phyloP scores from a whole-genome alignment of 2,888 invertebrate genomes.

The Andrena marginata region DNA sequence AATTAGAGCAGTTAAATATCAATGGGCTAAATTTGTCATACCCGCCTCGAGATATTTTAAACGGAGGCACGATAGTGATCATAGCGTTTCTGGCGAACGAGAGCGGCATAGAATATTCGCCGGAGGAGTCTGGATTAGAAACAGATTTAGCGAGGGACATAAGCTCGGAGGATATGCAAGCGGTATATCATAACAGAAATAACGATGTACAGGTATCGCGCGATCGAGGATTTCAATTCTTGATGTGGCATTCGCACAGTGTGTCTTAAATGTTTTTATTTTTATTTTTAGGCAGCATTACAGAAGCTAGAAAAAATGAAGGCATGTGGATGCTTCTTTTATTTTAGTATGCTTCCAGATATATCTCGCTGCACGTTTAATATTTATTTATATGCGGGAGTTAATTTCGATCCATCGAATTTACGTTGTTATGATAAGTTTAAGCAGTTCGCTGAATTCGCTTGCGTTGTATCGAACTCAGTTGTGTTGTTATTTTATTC shows the following conservation, averaged over 20 bases:
- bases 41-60: slow-evolving; percentile 88
- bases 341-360: slow-evolving; percentile 73
- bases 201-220: slow-evolving; percentile 81
- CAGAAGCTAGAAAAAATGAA: slow-evolving; percentile 87
- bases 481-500: background rate
- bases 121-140: slow-evolving; percentile 83
- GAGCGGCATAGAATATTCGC: slow-evolving; percentile 86
- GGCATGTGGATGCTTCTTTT: slow-evolving; percentile 86
- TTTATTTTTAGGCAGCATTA: slow-evolving; percentile 87
- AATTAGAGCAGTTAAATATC: slow-evolving; percentile 88
- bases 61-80: slow-evolving; percentile 88
- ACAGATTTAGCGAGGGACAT: slow-evolving; percentile 77
- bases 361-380: slow-evolving; percentile 44
- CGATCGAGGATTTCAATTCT: slow-evolving; percentile 16
- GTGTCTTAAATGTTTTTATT: slow-evolving; percentile 72
- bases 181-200: slow-evolving; percentile 75
- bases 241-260: slow-evolving; percentile 50
- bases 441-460: slow-evolving; percentile 27
- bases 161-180: slow-evolving; percentile 67
- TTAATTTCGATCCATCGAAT: slow-evolving; percentile 30
- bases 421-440: background rate
- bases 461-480: slow-evolving; percentile 22
- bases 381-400: slow-evolving; percentile 66
- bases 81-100: slow-evolving; percentile 81
- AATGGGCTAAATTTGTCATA: slow-evolving; percentile 88